Evolutionary conservation across 1,140 invertebrate species (phyloP).

Genomic region (Tachypleus tridentatus): DNA sequence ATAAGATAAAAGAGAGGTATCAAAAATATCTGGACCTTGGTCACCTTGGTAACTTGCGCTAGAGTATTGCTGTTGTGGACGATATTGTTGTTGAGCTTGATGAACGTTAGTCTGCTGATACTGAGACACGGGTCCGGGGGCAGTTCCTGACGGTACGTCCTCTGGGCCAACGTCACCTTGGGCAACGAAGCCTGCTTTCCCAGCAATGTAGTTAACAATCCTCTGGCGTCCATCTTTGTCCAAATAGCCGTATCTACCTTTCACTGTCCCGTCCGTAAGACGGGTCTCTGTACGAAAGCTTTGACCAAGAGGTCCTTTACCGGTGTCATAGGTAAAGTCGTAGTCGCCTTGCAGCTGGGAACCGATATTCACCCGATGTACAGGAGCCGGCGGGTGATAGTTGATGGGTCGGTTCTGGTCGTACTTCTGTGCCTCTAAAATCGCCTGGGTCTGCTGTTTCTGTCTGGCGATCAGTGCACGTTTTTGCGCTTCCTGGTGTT

Average conservation of each 20-base stretch:
- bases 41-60: too few species aligned
- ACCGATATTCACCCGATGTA: constrained; percentile 23
- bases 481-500: too few species aligned
- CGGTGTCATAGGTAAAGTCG: constrained; percentile 29
- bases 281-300: constrained; percentile 27
- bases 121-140: too few species aligned
- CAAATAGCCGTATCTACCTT: constrained; percentile 47
- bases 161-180: constrained; percentile 31
- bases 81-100: too few species aligned
- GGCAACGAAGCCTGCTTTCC: constrained; percentile 49
- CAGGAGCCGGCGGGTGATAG: constrained; percentile 21
- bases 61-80: too few species aligned
- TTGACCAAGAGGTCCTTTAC: constrained; percentile 24
- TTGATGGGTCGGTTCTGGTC: constrained; percentile 1
- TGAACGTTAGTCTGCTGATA: too few species aligned
- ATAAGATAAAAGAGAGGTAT: too few species aligned
- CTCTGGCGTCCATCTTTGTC: constrained; percentile 41
- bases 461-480: too few species aligned
- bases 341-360: constrained; percentile 20
- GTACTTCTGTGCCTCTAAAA: too few species aligned
- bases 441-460: too few species aligned
- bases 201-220: constrained; percentile 50
- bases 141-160: background rate
- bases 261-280: constrained; percentile 32
- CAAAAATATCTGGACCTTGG: too few species aligned